Base-by-base conservation (phyloP, 2,888 invertebrate species). In the Empis livida region DNA sequence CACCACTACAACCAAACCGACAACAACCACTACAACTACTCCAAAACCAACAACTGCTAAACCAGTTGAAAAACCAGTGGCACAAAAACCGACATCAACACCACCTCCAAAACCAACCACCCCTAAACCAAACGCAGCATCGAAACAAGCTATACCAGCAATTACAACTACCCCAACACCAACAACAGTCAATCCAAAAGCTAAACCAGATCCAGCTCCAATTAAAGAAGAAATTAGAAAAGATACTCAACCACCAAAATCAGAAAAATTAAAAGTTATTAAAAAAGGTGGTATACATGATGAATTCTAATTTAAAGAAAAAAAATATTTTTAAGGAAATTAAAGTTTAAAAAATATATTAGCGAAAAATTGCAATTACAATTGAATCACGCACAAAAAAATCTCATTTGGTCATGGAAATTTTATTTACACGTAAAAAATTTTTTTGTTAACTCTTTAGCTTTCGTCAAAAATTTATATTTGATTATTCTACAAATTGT, bases 261-360 rank as follows among this genome's bases (percentile, higher is more conserved):
- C 71, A 49, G 73, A 75, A 53, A 75, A 71, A 43, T 67, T 79
- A 23, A 79, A 77, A 64, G 75, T 79, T 4, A 78, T 79, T 48
- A 78, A 72, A 57, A 77, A 73, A 56, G 73, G 70, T 49, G 78
- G 78, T 37, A 56, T 55, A 16, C 67, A 66, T 20, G 60, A 64
- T 15, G 68, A 69, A 50, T 59, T 69, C 27, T 69, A 35, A 35
- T 27, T 9, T 27, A 8, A n/a, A 8, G 23, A 27, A 27, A 6
- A 27, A 27, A 20, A 20, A 3, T 20, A 20, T 27, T 6, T 27
- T 27, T 27, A 27, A 27, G 3, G 23, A 27, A 6, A 27, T 27
- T 6, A 27, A 27, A 27, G 23, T 27, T 27, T 27, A 8, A 9
- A 27, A 27, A 27, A 27, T 27, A 27, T 27, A 6, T 27, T 4